Conservation (phyloP, 2,113 vertebrate genomes). For the Microcebus griseorufus region DNA sequence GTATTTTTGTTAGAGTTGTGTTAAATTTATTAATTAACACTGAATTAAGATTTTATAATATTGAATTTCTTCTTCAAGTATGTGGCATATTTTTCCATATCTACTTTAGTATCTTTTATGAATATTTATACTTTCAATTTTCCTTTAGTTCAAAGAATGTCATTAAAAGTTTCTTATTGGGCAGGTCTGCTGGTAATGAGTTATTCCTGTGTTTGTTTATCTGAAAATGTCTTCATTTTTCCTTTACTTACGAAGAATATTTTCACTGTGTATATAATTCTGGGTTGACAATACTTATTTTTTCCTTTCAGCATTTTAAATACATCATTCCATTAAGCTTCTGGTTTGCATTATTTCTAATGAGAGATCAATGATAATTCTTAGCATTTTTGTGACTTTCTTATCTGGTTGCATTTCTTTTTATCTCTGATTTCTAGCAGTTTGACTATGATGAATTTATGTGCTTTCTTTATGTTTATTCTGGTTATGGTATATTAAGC, state of each 20-base stretch:
- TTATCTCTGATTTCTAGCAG: neutral
- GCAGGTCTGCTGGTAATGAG: neutral
- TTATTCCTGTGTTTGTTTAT: neutral
- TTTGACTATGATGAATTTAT: neutral
- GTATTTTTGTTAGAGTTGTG: neutral
- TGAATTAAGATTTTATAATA: neutral
- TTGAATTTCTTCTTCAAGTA: neutral
- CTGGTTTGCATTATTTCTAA: neutral
- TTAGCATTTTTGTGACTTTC: neutral
- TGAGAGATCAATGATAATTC: neutral
- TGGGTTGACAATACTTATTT: neutral
- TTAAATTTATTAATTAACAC: neutral
- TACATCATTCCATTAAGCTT: neutral
- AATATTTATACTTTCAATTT: conserved; percentile 22
- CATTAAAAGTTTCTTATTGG: neutral
- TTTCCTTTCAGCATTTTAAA: conserved; percentile 28
- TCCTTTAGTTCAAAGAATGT: neutral
- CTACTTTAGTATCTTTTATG: neutral
- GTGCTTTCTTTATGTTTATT: conserved; percentile 1
- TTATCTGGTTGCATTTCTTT: neutral
- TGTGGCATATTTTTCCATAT: neutral
- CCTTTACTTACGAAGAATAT: neutral
- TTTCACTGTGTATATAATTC: neutral
- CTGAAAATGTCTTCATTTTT: conserved; percentile 26
- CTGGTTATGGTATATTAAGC: neutral